Conservation (phyloP, 2,113 vertebrate genomes). For the Pelecanus crispus region DNA sequence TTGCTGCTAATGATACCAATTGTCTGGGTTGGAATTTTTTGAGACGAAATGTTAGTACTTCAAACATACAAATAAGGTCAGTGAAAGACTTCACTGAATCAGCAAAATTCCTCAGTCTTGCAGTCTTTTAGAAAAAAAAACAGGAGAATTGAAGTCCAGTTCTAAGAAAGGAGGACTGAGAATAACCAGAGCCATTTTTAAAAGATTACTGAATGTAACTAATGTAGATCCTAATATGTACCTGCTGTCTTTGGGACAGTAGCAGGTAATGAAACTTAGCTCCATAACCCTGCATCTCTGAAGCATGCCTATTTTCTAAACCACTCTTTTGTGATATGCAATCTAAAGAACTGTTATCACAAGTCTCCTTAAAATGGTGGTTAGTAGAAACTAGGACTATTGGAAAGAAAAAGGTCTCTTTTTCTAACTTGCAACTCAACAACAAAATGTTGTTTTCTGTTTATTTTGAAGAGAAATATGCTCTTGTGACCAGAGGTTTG, state of each 20-base stretch:
- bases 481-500: not conserved
- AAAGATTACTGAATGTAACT: not conserved
- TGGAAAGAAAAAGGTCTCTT: not conserved
- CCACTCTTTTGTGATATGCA: not conserved
- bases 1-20: not conserved
- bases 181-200: not conserved
- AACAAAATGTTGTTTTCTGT: not conserved
- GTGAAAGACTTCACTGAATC: slow-evolving; percentile 11
- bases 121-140: not conserved
- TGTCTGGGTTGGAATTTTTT: not conserved
- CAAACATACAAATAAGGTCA: slow-evolving; percentile 13
- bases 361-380: not conserved
- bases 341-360: not conserved
- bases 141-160: not conserved
- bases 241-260: not conserved
- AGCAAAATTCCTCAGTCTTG: slow-evolving; percentile 3
- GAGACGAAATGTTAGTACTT: not conserved
- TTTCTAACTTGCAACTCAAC: not conserved
- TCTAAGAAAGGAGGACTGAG: not conserved
- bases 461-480: not conserved
- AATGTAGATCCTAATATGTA: not conserved
- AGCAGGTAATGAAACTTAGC: not conserved
- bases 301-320: not conserved
- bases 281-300: not conserved
- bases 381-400: not conserved